Percentiles rank a stretch among this genome's conserved stretches.
phyloP scores from a whole-genome alignment of 2,888 invertebrate species.

The Rhagophthalmus giganteus region DNA sequence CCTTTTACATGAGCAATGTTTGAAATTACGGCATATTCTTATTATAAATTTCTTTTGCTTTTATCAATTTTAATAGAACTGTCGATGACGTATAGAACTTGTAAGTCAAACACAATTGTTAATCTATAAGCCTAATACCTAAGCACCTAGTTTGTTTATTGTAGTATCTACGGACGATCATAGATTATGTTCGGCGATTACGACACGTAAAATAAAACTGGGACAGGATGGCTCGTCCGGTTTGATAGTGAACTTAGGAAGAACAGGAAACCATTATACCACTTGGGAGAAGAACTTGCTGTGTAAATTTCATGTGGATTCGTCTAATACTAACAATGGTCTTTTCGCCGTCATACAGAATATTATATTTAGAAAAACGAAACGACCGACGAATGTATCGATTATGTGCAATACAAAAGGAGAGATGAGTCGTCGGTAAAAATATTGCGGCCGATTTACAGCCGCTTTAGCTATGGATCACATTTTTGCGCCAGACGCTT shows the following conservation, averaged over 20 bases:
- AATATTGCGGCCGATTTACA: conserved; percentile 51
- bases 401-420: conserved; percentile 55
- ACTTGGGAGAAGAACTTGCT: conserved; percentile 42
- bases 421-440: conserved; percentile 43
- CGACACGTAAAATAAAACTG: conserved; percentile 39
- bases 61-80: background rate
- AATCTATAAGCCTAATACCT: too few species aligned
- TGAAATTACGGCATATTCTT: background rate
- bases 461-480: conserved; percentile 40
- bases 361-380: conserved; percentile 53
- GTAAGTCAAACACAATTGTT: background rate
- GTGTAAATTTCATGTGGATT: conserved; percentile 49
- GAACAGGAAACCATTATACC: conserved; percentile 39
- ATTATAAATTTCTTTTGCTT: background rate
- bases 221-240: conserved; percentile 40
- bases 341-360: conserved; percentile 59
- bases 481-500: conserved; percentile 34
- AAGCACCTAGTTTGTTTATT: too few species aligned
- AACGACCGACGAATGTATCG: conserved; percentile 54
- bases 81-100: background rate
- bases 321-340: conserved; percentile 42
- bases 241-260: conserved; percentile 42
- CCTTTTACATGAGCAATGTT: background rate
- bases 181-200: conserved; percentile 31
- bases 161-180: conserved; percentile 31